Base-by-base conservation (phyloP, 2,888 invertebrate genomes). In the Drosophila rellima region DNA sequence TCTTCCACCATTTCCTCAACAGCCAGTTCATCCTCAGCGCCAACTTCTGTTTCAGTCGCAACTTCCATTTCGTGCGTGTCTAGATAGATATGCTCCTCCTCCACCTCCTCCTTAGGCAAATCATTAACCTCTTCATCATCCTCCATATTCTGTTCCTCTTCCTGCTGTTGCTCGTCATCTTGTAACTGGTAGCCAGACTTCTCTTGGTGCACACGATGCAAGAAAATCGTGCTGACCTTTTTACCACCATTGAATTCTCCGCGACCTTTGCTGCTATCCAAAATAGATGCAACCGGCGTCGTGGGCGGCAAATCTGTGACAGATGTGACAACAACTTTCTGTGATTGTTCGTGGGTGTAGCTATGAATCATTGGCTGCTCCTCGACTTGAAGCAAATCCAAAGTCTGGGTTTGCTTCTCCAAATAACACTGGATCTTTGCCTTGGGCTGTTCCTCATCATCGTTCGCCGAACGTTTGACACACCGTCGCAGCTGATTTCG, bases 1-100 rank as follows among this genome's bases (percentile, higher is more conserved):
- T 74, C 72, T 4, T 76, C 78, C 6, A 31, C 11, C 57, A 70
- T 0, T 68, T 74, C 80, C 18, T 70, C 74, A 2, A 42, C 65
- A 23, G 59, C 56, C 3, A 80, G 50, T n/a, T 80, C 74, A 20
- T 82, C 77, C 10, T 83, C 83, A 37, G 54, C 90, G 11, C 90
- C 91, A 56, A 91, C 91, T 17, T 90, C 78, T n/a, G 82, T 88
- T 51, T 78, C 83, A 5, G 61, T 55, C 11, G 51, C 65, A n/a
- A 80, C 70, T 44, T 78, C 73, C 70, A 84, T 71, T 29, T 72
- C 80, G 26, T 73, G 31, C 23, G 57, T 40, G 1, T 76, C 69
- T 44, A 77, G 54, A 54, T 60, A 74, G 4, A 79, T 70, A 18
- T 70, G 77, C 5, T 61, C 39, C 7, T 44, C 39, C n/a, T 18